Conservation (phyloP, 92 coral and sea anemone genomes). For the Galaxea fascicularis region DNA sequence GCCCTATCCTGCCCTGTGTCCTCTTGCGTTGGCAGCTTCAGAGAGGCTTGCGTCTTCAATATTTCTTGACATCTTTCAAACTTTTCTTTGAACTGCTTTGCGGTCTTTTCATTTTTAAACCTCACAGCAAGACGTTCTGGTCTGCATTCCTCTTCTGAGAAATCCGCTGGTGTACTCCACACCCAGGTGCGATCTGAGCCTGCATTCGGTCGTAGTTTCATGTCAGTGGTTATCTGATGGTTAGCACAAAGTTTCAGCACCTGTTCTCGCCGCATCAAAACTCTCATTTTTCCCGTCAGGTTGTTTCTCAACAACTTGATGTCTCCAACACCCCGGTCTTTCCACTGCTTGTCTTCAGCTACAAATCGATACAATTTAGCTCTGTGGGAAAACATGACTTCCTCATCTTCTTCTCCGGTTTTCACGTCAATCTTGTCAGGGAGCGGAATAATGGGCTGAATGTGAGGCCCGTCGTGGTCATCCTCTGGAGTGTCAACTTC, state of each 20-base stretch:
- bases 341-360: constrained; percentile 82
- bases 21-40: constrained; percentile 8
- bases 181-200: constrained; percentile 91
- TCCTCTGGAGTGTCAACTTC: constrained; percentile 45
- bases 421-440: constrained; percentile 79
- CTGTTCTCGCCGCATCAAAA: constrained; percentile 93
- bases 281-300: constrained; percentile 74
- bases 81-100: constrained; percentile 83
- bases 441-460: constrained; percentile 87
- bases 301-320: constrained; percentile 80
- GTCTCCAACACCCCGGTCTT: constrained; percentile 95
- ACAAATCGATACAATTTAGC: constrained; percentile 88
- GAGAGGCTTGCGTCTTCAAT: constrained; percentile 21
- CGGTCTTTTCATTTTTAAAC: constrained; percentile 75
- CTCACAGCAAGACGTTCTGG: constrained; percentile 89
- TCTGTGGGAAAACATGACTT: constrained; percentile 79
- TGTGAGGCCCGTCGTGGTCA: constrained; percentile 72
- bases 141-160: constrained; percentile 85
- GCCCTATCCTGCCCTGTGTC: background rate
- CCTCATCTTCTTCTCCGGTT: constrained; percentile 96
- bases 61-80: constrained; percentile 80
- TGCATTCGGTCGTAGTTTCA: constrained; percentile 82
- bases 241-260: constrained; percentile 92
- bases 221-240: constrained; percentile 89
- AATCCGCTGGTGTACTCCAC: constrained; percentile 91